Evolutionary conservation across 2,888 invertebrate species (phyloP).

Genomic region (Lithophane leautieri): DNA sequence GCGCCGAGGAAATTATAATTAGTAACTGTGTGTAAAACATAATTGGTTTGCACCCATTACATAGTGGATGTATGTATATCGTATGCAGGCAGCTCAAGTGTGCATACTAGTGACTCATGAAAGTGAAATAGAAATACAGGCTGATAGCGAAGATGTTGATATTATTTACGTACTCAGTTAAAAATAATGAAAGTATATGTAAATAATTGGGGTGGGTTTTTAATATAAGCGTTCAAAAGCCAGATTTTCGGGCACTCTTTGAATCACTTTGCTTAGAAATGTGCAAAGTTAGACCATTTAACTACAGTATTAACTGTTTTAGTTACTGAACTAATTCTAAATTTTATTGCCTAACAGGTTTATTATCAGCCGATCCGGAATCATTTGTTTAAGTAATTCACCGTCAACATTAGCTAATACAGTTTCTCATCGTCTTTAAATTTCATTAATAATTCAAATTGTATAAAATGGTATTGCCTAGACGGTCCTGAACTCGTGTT

Average conservation of each 20-base stretch:
- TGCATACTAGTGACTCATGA: slow-evolving; percentile 53
- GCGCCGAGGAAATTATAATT: slow-evolving; percentile 83
- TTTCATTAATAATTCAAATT: slow-evolving; percentile 61
- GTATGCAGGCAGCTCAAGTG: slow-evolving; percentile 42
- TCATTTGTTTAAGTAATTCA: slow-evolving; percentile 64
- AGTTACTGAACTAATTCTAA: slow-evolving; percentile 66
- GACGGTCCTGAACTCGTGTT: slow-evolving; percentile 25
- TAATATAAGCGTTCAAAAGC: slow-evolving; percentile 2
- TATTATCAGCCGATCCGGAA: slow-evolving; percentile 60
- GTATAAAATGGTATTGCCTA: slow-evolving; percentile 25
- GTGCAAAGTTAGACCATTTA: slow-evolving; percentile 14
- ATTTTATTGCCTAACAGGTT: slow-evolving; percentile 67
- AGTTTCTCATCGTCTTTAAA: slow-evolving; percentile 43
- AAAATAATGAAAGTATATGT: not conserved
- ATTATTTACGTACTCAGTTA: not conserved
- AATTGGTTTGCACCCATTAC: slow-evolving; percentile 79
- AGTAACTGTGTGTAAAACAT: slow-evolving; percentile 80
- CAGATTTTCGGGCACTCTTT: not conserved
- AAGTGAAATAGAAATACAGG: slow-evolving; percentile 33
- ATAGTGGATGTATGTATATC: slow-evolving; percentile 47
- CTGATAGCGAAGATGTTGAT: slow-evolving; percentile 36
- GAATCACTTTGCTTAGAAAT: not conserved
- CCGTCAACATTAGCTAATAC: slow-evolving; percentile 50
- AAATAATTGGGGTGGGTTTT: not conserved
- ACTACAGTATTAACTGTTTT: slow-evolving; percentile 46